These are phyloP conservation scores for Plotosus lineatus DNA, from an alignment of 2,113 vertebrate genomes.

Conservation along the genomic window DNA sequence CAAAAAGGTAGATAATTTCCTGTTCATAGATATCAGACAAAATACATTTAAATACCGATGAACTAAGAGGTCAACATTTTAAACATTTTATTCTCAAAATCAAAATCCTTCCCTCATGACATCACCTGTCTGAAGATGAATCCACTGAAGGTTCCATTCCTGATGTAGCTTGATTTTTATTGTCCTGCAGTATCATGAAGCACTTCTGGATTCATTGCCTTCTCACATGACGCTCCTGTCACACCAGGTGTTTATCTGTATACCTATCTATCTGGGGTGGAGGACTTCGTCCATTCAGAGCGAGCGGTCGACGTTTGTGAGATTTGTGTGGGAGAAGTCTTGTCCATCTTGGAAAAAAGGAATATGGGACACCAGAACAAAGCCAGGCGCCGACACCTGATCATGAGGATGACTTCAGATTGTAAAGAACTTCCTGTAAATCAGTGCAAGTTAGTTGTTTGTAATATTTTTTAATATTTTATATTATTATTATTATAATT, in stretches of 20 bases:
- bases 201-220: not conserved
- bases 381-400: not conserved
- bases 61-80: not conserved
- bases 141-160: no score
- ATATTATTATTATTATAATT: no score
- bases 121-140: no score
- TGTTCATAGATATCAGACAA: not conserved
- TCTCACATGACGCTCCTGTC: no score
- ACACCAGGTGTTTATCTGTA: not conserved
- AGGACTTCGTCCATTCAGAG: not conserved
- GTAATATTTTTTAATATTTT: no score
- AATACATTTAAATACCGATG: not conserved
- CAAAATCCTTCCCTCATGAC: not conserved
- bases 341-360: conserved; percentile 5
- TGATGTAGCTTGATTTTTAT: no score
- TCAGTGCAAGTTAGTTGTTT: not conserved
- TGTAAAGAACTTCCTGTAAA: conserved; percentile 4
- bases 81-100: not conserved
- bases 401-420: conserved; percentile 1
- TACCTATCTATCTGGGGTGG: not conserved
- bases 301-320: not conserved
- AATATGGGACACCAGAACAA: conserved; percentile 8
- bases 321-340: not conserved
- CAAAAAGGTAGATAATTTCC: not conserved
- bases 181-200: not conserved